These are phyloP conservation scores for Cavia porcellus DNA, from an alignment of 2,113 vertebrate genomes.

Conservation along the genomic window DNA sequence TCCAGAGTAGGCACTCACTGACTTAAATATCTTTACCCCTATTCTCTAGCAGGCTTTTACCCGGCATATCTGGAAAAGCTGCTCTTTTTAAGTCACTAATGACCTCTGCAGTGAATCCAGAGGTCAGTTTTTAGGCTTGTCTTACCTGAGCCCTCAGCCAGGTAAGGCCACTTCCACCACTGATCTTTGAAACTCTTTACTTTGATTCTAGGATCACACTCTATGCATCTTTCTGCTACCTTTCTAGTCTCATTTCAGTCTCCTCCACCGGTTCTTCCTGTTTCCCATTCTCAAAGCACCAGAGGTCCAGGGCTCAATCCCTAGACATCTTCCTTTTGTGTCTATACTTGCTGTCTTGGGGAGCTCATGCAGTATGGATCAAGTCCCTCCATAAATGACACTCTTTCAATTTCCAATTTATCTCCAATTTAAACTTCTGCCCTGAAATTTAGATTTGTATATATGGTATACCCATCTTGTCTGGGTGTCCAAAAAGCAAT, in stretches of 20 bases:
- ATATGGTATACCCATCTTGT: background rate
- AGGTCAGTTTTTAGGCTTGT: background rate
- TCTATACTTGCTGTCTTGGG: background rate
- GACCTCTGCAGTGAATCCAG: background rate
- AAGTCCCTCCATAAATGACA: constrained; percentile 3
- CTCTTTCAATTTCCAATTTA: constrained; percentile 28
- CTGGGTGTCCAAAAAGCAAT: background rate
- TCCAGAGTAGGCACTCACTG: background rate
- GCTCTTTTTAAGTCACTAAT: background rate
- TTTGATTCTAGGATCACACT: background rate
- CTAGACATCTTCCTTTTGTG: background rate
- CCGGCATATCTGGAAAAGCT: background rate
- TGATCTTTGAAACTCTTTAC: background rate
- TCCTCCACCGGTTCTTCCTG: background rate
- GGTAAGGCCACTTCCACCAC: background rate
- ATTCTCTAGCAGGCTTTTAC: background rate
- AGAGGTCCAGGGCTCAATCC: background rate
- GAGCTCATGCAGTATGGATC: background rate
- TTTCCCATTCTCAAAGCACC: background rate
- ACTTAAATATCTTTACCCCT: background rate
- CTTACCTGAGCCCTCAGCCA: background rate
- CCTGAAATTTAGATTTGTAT: background rate
- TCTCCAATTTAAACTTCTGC: constrained; percentile 8
- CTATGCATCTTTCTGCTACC: background rate
- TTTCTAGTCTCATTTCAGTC: background rate